These are phyloP conservation scores for Spodoptera litura DNA, from an alignment of 1,140 invertebrate species.

Conservation along the genomic window DNA sequence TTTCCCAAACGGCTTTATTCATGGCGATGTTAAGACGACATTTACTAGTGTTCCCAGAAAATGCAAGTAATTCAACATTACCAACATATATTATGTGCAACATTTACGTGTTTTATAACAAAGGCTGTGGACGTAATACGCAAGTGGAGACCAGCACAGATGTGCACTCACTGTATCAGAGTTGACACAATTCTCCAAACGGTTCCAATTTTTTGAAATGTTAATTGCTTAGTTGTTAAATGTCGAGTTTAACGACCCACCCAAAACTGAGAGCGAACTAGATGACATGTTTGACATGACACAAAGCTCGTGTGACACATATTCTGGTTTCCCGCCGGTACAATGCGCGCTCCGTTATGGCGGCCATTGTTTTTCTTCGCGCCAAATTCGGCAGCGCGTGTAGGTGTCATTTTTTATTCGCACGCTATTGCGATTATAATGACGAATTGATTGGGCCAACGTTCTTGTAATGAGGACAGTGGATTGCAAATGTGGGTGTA, in stretches of 20 bases:
- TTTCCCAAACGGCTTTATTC: constrained; percentile 7
- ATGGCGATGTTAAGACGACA: constrained; percentile 10
- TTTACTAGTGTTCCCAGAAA: constrained; percentile 19
- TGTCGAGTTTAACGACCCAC: constrained; percentile 49
- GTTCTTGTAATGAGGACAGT: constrained; percentile 68
- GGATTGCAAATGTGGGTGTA: constrained; percentile 71
- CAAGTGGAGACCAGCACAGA: constrained; percentile 22
- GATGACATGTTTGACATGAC: constrained; percentile 63
- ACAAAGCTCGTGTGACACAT: constrained; percentile 70
- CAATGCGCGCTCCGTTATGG: constrained; percentile 71
- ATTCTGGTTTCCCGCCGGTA: constrained; percentile 68
- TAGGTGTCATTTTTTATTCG: constrained; percentile 73
- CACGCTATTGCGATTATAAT: constrained; percentile 73
- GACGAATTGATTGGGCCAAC: constrained; percentile 78
- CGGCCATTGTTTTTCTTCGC: constrained; percentile 74
- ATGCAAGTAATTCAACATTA: neutral
- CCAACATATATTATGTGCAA: neutral
- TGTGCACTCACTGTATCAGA: constrained; percentile 28
- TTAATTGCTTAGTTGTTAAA: constrained; percentile 37
- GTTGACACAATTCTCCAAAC: constrained; percentile 44
- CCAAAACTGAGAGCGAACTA: constrained; percentile 49
- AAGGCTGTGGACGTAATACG: constrained; percentile 1
- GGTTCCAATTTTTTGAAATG: constrained; percentile 41
- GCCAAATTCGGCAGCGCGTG: constrained; percentile 67
- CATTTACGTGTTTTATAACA: neutral